Conservation (phyloP, 2,888 invertebrate genomes). For the Spodoptera exigua region DNA sequence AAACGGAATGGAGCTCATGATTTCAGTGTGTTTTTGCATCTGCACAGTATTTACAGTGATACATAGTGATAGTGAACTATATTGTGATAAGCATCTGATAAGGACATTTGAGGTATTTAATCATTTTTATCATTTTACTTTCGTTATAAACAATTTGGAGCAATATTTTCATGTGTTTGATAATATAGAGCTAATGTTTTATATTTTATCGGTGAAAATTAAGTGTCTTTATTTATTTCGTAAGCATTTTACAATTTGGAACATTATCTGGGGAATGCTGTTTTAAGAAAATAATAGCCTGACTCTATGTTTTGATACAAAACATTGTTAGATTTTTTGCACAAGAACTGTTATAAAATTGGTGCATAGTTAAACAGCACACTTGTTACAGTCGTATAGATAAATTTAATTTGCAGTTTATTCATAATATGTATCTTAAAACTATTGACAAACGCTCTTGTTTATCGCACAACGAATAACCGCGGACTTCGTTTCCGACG, state of each 20-base stretch:
- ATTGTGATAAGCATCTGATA: constrained; percentile 81
- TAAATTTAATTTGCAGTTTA: not conserved
- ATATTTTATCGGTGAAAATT: not conserved
- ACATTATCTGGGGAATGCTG: not conserved
- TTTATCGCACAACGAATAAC: constrained; percentile 15
- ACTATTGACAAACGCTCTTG: not conserved
- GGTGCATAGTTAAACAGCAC: not conserved
- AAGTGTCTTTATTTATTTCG: not conserved
- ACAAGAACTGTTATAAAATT: not conserved
- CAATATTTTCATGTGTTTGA: constrained; percentile 8
- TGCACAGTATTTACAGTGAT: constrained; percentile 83
- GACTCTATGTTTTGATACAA: constrained; percentile 16
- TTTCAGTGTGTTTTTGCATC: constrained; percentile 85
- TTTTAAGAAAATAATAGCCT: not conserved
- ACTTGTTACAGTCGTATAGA: not conserved
- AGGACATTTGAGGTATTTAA: constrained; percentile 83
- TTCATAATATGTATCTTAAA: not conserved
- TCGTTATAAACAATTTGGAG: constrained; percentile 29
- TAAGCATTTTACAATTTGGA: not conserved
- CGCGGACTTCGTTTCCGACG: constrained; percentile 47
- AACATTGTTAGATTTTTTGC: not conserved
- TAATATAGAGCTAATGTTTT: constrained; percentile 16
- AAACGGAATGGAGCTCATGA: constrained; percentile 86
- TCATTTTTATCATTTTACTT: constrained; percentile 50
- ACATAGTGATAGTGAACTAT: constrained; percentile 86